Evolutionary conservation across 2,113 vertebrate genomes (phyloP), one percentile per base, ranked within the genome.

Genomic region (Cercopithecus mona): DNA sequence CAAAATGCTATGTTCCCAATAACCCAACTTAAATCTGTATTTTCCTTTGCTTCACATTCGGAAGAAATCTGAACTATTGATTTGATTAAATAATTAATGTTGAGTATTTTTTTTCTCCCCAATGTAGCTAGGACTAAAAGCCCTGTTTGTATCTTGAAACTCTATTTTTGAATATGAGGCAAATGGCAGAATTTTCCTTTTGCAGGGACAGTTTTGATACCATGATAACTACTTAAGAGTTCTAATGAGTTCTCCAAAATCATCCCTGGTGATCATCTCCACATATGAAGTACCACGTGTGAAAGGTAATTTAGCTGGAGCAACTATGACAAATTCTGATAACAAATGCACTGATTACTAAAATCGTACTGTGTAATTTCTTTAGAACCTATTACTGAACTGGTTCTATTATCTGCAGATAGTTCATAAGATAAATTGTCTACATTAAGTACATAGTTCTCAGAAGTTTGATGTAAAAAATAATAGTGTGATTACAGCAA

Each of bases 21-120:
- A 97, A 95, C 88, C 96, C 94, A 98, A 96, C 96, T 97, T 93
- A 97, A 96, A 89, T 97, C 92, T 98, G 35, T 95, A 97, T 98
- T 98, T 98, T 98, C 97, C 97, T 97, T 97, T 98, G 96, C 81
- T 98, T 98, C 93, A 95, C 88, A 98, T 97, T 97, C 97, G 94
- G 96, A 97, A 97, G 68, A 96, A 97, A 98, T 97, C 81, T 96
- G 92, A 98, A 97, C 97, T 97, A 94, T 79, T 93, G 95, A 89
- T 98, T 98, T 98, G 96, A 98, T 98, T 97, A 98, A 97, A 35
- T 72, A 95, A n/a, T 97, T 98, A 96, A 96, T 59, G 1, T 86
- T 57, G 73, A 81, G 52, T 45, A 3, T n/a, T 57, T 61, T 97
- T 97, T 97, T 89, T 97, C 45, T 82, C 25, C 84, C 82, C 93